Evolutionary conservation across 2,113 vertebrate genomes (phyloP), one percentile per base, ranked within the genome.

Genomic region (Tychaedon coryphoeus): DNA sequence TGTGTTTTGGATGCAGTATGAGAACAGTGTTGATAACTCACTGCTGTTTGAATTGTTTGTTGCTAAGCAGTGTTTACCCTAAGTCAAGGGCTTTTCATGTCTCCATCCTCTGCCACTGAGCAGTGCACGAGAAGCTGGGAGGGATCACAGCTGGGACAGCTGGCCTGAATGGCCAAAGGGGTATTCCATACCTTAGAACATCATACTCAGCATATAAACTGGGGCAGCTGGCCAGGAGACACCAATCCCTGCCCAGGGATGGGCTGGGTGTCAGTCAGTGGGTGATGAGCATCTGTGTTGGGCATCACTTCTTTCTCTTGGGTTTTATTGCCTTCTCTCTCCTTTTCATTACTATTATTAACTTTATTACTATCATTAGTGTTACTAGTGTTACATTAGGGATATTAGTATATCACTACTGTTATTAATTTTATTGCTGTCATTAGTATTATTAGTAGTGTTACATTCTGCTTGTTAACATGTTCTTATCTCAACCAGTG

Each of bases 261-360:
- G n/a, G 24, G 19, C 1, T 73, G 51, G 23, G 31, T 12, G 4
- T 33, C 12, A 8, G 10, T 53, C 23, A 40, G 24, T 0, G 0
- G 11, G 18, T 81, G 11, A 13, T 34, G 23, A 74, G 24, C 38
- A 29, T 5, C 6, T 45, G 24, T 34, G 13, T 60, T 45, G 54
- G 7, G 1, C 33, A 60, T 51, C 19, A 20, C 19, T 66, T 66
- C 53, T 74, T 66, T 29, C 33, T 80, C 24, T 67, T 53, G 38
- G 9, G 4, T 67, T 81, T 74, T 40, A 40, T 53, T 45, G 38
- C n/a, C 19, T 45, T 60, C 28, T 74, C 13, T 40, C 24, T 60
- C 13, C 38, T 53, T 38, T 67, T 81, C 28, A 40, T 53, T n/a
- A 12, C 19, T 66, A 42, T 31, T 48, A 14, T 42, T 42, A 43